Evolutionary conservation across 2,888 invertebrate species (phyloP).

Genomic region (Microdon myrmicae): DNA sequence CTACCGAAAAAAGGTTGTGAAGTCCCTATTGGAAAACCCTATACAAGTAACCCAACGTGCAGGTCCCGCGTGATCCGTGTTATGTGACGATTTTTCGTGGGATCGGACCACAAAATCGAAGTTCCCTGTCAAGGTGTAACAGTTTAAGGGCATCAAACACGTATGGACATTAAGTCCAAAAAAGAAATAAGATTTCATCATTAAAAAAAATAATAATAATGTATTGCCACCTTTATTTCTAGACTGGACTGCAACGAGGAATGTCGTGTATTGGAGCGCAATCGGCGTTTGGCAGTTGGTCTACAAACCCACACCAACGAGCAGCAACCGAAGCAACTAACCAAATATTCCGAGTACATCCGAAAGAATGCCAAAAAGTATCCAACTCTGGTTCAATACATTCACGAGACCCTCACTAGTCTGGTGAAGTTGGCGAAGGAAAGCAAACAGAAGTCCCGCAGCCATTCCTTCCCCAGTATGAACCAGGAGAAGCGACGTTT

Average conservation of each 20-base stretch:
- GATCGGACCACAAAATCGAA: too few relatives aligned
- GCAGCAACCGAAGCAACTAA: constrained; percentile 75
- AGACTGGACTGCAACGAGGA: constrained; percentile 94
- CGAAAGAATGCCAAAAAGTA: constrained; percentile 85
- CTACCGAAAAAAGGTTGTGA: too few relatives aligned
- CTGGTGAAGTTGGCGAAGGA: constrained; percentile 89
- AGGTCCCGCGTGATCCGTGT: too few relatives aligned
- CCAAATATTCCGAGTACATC: constrained; percentile 88
- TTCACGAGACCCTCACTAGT: constrained; percentile 85
- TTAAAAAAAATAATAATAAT: neutral
- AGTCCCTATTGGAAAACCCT: too few relatives aligned
- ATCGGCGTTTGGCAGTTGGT: constrained; percentile 88
- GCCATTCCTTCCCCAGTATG: constrained; percentile 93
- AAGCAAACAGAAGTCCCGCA: constrained; percentile 83
- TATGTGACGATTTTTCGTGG: too few relatives aligned
- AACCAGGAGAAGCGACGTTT: constrained; percentile 91
- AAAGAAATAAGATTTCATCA: neutral
- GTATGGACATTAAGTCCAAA: too few relatives aligned
- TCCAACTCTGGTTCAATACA: constrained; percentile 79
- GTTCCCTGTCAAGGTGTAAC: too few relatives aligned
- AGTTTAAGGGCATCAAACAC: too few relatives aligned
- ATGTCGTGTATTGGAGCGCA: constrained; percentile 87
- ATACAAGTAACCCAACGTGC: too few relatives aligned
- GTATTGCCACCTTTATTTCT: constrained; percentile 38
- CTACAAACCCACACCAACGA: constrained; percentile 94